Evolutionary conservation across 2,113 vertebrate species (phyloP), one percentile per base, ranked within the genome.

Genomic region (Epinephelus fuscoguttatus): DNA sequence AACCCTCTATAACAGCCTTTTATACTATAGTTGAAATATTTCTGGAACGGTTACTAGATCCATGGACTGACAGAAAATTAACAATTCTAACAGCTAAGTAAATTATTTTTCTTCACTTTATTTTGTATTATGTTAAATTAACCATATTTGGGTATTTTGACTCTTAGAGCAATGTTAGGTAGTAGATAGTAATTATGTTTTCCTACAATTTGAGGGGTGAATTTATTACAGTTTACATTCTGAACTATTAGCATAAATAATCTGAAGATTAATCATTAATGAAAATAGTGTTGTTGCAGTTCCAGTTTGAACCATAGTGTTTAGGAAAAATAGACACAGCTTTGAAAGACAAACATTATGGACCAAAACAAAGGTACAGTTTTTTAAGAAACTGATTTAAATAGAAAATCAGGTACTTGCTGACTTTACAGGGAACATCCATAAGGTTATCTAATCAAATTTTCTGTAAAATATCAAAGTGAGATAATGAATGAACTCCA

Each of bases 401-500:
- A 23, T 47, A 10, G 12, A 33, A 77, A 45, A 57, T 10, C 6
- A 60, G 3, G 17, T 1, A 25, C n/a, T 64, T 59, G 27, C 27
- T 50, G 33, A 30, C 9, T 15, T 42, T 18, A 23, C 49, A 14
- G 23, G 4, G 4, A 47, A 25, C 60, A 49, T 73, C 17, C 56
- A 17, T 18, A 37, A 11, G 7, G 18, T 64, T 30, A 19, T 50
- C 18, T 59, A 23, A 83, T 27, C 25, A 3, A 14, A 42, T 71
- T 40, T 45, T 45, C 42, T 45, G 10, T 66, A 7, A 19, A 53
- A 4, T 9, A 53, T 53, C 19, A n/a, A n/a, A n/a, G 23, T 73
- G n/a, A 63, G 25, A 82, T 45, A 64, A 73, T 27, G 7, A 84
- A 74, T 67, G 8, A 30, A 60, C 25, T 74, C 49, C 2, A 27